A percentile compares a stretch with the other conserved stretches of the same genome.
Evolutionary conservation across 2,113 vertebrate species (phyloP).

Genomic region (Mormyrus iriodes): DNA sequence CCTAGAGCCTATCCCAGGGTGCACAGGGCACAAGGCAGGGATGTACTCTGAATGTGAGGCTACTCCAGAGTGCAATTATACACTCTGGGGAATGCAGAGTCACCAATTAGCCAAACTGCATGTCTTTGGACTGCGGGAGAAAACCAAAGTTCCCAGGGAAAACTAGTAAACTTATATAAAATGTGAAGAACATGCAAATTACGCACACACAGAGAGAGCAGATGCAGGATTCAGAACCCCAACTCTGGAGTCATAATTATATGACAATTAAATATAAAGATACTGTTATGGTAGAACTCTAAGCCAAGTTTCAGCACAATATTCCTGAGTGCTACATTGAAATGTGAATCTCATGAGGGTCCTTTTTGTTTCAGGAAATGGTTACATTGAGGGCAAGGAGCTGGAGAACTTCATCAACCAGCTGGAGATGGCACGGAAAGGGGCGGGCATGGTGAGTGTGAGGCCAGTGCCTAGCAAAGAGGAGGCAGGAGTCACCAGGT

Average conservation of each 20-base stretch:
- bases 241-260: too few species aligned
- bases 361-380: constrained; percentile 71
- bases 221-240: too few species aligned
- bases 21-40: background rate
- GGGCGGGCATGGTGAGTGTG: constrained; percentile 82
- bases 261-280: background rate
- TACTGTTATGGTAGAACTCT: background rate
- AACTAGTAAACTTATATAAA: too few species aligned
- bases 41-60: background rate
- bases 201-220: too few species aligned
- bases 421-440: constrained; percentile 82
- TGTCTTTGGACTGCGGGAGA: background rate
- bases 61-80: background rate
- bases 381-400: constrained; percentile 96
- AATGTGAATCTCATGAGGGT: background rate
- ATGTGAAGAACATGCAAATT: too few species aligned
- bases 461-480: background rate
- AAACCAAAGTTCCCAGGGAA: background rate
- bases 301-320: background rate
- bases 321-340: background rate
- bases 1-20: too few species aligned
- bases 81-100: background rate
- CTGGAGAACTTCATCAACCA: constrained; percentile 95
- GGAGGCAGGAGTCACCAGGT: background rate
- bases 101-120: background rate